Conservation (phyloP, 2,113 vertebrate genomes). For the Carettochelys insculpta region DNA sequence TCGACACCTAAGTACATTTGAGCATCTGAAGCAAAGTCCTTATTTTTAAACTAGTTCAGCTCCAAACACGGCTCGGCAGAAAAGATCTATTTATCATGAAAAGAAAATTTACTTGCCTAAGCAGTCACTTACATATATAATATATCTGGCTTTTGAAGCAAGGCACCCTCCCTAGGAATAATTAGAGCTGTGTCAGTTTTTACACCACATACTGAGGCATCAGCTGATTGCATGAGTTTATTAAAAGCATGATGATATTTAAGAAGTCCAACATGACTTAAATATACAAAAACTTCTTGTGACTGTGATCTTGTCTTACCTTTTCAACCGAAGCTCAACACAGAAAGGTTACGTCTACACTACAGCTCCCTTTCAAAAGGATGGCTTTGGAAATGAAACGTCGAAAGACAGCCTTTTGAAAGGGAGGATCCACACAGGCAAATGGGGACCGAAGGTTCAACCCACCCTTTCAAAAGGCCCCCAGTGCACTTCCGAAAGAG, state of each 20-base stretch:
- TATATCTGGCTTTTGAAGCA: not conserved
- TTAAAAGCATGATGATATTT: not conserved
- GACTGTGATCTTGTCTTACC: not conserved
- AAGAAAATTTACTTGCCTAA: not conserved
- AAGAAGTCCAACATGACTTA: not conserved
- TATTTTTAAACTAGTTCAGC: not conserved
- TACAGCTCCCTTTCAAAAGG: too few relatives aligned
- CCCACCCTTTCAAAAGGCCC: too few relatives aligned
- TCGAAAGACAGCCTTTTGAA: too few relatives aligned
- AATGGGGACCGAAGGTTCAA: too few relatives aligned
- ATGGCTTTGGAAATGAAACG: too few relatives aligned
- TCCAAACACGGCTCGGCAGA: not conserved
- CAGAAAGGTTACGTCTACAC: too few relatives aligned
- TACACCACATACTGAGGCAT: not conserved
- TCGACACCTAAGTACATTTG: not conserved
- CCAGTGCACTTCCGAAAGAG: too few relatives aligned
- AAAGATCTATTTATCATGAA: not conserved
- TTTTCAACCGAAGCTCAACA: not conserved
- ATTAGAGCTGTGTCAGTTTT: not conserved
- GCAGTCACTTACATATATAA: not conserved
- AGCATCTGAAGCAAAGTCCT: not conserved
- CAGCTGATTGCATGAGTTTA: not conserved
- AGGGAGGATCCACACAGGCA: too few relatives aligned
- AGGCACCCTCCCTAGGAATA: not conserved
- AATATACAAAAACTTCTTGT: fast-evolving